Evolutionary conservation across 2,113 vertebrate genomes (phyloP), one percentile per base, ranked within the genome.

Genomic region (Pristiophorus japonicus): DNA sequence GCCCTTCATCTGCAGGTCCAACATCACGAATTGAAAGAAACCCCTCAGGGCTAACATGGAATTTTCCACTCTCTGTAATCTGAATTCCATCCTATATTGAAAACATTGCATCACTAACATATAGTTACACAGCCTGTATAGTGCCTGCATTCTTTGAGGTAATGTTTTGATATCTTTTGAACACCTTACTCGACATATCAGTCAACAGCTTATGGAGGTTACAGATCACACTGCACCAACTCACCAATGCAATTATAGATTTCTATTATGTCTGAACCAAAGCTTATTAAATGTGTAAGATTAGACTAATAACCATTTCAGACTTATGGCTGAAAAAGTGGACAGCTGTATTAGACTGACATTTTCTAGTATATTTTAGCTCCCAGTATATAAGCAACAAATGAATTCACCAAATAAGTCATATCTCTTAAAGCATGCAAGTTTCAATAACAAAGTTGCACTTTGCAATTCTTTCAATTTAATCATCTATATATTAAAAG

Each of bases 31-130:
- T 99, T 95, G 98, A 98, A 95, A 99, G 97, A 96, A 98, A 99
- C 14, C 99, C 99, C 4, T 99, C 98, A 0, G 97, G 96, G 96
- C 97, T 99, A 93, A 99, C 98, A 94, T 99, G 98, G 94, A 99
- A 99, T 92, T 99, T 99, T 0, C 99, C 99, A 65, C 99, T 99
- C 96, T 99, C 99, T 7, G 99, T 99, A 90, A 99, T 98, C 96
- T 99, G 99, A 3, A 99, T 98, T 66, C 99, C 99, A 70, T 99
- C 99, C 99, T 99, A 97, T 42, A 96, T 38, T 65, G 45, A 94
- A 51, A 92, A 92, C 59, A 38, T 22, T 22, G 66, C 45, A 27
- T 94, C 45, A 70, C 22, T 94, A 70, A 51, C 30, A 24, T n/a
- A 94, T 27, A 70, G 45, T 51, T 45, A 30, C 3, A 70, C 12